These are phyloP conservation scores for Ochotona princeps DNA, from an alignment of 2,113 vertebrate genomes.

Conservation along the genomic window DNA sequence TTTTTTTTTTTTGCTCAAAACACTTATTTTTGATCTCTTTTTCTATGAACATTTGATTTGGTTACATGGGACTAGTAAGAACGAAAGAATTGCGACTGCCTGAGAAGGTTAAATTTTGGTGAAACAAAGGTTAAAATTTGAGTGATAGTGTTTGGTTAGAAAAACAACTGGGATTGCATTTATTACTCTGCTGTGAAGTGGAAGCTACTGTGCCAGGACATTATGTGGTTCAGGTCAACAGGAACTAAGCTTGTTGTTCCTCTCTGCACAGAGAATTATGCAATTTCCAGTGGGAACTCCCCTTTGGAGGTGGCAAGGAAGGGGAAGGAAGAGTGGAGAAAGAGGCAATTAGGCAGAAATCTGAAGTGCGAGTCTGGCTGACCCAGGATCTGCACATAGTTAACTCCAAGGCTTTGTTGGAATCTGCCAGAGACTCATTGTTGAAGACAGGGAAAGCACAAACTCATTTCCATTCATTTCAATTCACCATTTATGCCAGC, in stretches of 20 bases:
- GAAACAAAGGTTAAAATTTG: conserved; percentile 18
- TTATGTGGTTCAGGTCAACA: conserved; percentile 60
- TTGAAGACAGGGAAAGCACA: conserved; percentile 52
- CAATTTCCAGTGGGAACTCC: conserved; percentile 71
- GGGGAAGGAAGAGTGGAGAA: conserved; percentile 62
- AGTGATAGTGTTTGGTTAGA: conserved; percentile 51
- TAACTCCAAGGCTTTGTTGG: conserved; percentile 24
- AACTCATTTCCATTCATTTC: conserved; percentile 69
- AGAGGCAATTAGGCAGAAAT: conserved; percentile 54
- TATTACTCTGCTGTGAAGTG: background rate
- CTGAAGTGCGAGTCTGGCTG: background rate
- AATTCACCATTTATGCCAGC: conserved; percentile 47
- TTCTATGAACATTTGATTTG: background rate
- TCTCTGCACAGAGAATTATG: conserved; percentile 71
- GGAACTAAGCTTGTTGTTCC: conserved; percentile 75
- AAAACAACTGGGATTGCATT: conserved; percentile 26
- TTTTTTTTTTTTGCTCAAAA: too few species aligned
- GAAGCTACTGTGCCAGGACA: conserved; percentile 52
- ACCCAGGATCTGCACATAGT: conserved; percentile 25
- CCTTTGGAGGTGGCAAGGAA: conserved; percentile 63
- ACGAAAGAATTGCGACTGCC: background rate
- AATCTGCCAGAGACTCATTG: conserved; percentile 42
- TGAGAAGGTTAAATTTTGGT: background rate
- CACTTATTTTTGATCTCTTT: too few species aligned
- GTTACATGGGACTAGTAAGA: background rate